Evolutionary conservation across 2,888 invertebrate species (phyloP).

Genomic region (Gryllus longicercus): DNA sequence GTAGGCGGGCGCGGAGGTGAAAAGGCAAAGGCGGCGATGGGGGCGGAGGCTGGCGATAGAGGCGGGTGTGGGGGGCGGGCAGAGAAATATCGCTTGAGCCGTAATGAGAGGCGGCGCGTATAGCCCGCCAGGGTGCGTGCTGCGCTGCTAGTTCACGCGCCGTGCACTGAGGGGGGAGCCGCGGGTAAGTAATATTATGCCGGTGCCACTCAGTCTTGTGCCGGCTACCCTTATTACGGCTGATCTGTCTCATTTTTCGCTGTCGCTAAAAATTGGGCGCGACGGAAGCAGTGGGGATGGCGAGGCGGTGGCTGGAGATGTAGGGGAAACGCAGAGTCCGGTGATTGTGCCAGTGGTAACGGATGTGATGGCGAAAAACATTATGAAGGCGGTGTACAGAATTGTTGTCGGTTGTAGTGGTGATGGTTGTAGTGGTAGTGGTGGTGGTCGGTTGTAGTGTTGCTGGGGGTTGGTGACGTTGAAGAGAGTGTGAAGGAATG

Average conservation of each 20-base stretch:
- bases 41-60: no score
- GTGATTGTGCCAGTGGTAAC: not conserved
- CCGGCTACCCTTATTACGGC: not conserved
- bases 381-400: not conserved
- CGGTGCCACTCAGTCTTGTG: not conserved
- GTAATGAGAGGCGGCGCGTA: not conserved
- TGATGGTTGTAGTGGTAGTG: no score
- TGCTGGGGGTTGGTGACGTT: not conserved
- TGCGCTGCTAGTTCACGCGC: not conserved
- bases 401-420: not conserved
- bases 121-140: not conserved
- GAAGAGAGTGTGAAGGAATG: no score
- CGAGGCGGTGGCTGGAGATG: not conserved
- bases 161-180: not conserved
- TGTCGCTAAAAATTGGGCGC: not conserved
- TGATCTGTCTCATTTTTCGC: conserved; percentile 17
- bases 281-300: not conserved
- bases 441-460: no score
- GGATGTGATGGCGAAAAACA: not conserved
- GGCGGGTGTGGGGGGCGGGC: not conserved
- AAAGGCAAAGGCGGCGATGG: no score
- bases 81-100: not conserved
- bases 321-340: not conserved
- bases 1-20: no score
- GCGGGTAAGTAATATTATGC: not conserved